Conservation (phyloP, 2,888 invertebrate genomes). For the Chymomyza fuscimana region DNA sequence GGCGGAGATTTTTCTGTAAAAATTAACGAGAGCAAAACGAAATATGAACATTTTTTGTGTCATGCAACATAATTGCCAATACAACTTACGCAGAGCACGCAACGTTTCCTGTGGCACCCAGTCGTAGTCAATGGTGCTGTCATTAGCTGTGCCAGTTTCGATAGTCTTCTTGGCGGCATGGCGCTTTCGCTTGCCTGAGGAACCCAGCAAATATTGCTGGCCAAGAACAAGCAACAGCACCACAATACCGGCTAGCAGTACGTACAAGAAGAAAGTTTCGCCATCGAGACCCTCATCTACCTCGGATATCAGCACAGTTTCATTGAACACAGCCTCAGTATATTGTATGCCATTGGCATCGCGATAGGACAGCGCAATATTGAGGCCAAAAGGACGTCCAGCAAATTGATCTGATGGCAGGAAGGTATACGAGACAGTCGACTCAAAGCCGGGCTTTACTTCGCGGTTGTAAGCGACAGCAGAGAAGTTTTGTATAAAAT, state of each 20-base stretch:
- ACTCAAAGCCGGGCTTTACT: conserved; percentile 94
- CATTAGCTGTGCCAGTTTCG: conserved; percentile 94
- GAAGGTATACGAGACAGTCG: conserved; percentile 96
- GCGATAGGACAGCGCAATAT: conserved; percentile 94
- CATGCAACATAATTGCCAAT: conserved; percentile 50
- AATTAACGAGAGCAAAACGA: conserved; percentile 46
- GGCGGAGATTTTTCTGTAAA: conserved; percentile 85
- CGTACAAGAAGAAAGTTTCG: conserved; percentile 98
- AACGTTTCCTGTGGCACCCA: conserved; percentile 97
- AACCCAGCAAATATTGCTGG: conserved; percentile 91
- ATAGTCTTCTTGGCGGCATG: conserved; percentile 83
- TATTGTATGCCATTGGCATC: conserved; percentile 85
- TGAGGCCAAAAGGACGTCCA: conserved; percentile 97
- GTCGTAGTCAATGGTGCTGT: conserved; percentile 96
- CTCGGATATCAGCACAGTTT: conserved; percentile 97
- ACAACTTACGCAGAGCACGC: conserved; percentile 87
- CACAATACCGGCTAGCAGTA: conserved; percentile 94
- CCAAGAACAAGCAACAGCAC: conserved; percentile 93
- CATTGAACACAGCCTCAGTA: conserved; percentile 96
- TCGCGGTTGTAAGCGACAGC: conserved; percentile 91
- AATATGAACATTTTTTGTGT: conserved; percentile 35
- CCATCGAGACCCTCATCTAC: conserved; percentile 98
- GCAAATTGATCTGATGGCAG: conserved; percentile 97
- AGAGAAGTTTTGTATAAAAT: conserved; percentile 99
- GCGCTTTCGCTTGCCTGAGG: conserved; percentile 86